A percentile compares a stretch with the other conserved stretches of the same genome.
Conservation (phyloP, 2,797 vertebrate genomes). For the Gambusia yucatana region DNA sequence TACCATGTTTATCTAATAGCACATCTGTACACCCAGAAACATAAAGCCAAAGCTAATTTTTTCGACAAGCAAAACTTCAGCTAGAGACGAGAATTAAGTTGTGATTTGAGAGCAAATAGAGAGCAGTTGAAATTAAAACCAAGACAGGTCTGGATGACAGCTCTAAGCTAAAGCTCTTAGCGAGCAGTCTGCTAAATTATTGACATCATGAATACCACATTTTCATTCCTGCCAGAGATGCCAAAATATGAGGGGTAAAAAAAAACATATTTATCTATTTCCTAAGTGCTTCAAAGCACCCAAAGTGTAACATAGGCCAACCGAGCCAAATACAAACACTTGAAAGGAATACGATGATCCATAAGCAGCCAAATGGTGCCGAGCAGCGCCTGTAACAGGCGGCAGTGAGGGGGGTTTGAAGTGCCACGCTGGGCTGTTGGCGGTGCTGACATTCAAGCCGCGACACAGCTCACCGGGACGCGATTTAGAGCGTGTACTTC, state of each 20-base stretch:
- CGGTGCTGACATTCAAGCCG: conserved; percentile 63
- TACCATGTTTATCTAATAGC: conserved; percentile 18
- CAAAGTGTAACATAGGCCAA: conserved; percentile 63
- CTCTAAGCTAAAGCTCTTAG: conserved; percentile 45
- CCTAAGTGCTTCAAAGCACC: conserved; percentile 67
- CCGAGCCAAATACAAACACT: conserved; percentile 68
- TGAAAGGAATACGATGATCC: conserved; percentile 58
- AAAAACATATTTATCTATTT: conserved; percentile 56
- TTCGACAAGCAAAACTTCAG: conserved; percentile 22
- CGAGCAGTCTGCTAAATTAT: conserved; percentile 61
- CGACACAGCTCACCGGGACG: conserved; percentile 65
- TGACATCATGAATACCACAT: conserved; percentile 56
- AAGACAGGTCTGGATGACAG: conserved; percentile 40
- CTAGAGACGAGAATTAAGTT: conserved; percentile 19
- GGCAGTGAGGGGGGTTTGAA: conserved; percentile 59
- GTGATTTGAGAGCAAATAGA: conserved; percentile 38
- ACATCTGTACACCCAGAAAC: background rate
- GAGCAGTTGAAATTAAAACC: conserved; percentile 40
- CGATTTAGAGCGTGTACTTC: conserved; percentile 68
- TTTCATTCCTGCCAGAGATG: conserved; percentile 56
- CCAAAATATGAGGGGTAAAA: conserved; percentile 54
- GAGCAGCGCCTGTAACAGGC: conserved; percentile 56
- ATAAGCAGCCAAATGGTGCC: conserved; percentile 61
- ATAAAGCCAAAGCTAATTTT: conserved; percentile 1
- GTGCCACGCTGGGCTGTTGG: conserved; percentile 71